phyloP scores from a whole-genome alignment of 2,113 vertebrate genomes.

The Oreochromis niloticus region DNA sequence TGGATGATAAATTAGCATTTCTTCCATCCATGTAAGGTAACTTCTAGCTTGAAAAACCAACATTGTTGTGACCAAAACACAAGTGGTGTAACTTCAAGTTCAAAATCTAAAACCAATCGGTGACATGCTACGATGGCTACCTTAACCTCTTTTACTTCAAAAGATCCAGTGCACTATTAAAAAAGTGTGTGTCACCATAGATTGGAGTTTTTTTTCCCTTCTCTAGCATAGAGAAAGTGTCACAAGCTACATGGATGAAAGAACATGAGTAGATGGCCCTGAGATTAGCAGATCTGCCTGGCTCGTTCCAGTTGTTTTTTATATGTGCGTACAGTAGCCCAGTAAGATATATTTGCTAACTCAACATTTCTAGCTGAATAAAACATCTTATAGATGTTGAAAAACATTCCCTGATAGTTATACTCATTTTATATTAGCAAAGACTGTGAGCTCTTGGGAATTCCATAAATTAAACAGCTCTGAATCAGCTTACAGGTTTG shows the following conservation, averaged over 20 bases:
- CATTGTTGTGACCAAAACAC: too few relatives aligned
- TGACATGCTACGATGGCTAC: too few relatives aligned
- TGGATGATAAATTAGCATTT: too few relatives aligned
- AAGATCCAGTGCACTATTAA: too few relatives aligned
- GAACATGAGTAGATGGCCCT: rapidly evolving
- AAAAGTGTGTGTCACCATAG: not conserved
- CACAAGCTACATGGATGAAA: not conserved
- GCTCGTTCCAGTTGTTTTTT: not conserved
- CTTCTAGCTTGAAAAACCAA: too few relatives aligned
- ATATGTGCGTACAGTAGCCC: not conserved
- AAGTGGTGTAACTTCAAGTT: too few relatives aligned
- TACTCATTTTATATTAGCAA: not conserved
- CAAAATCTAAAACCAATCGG: too few relatives aligned
- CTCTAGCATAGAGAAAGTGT: not conserved
- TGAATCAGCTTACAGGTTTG: not conserved
- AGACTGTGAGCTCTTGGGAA: not conserved
- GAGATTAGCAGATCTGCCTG: not conserved
- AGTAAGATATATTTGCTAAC: not conserved
- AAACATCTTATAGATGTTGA: not conserved
- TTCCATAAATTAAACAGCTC: not conserved
- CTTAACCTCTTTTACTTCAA: too few relatives aligned
- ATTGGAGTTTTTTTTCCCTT: not conserved
- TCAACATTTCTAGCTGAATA: not conserved
- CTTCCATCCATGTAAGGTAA: too few relatives aligned
- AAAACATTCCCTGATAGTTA: not conserved